Evolutionary conservation across 2,888 invertebrate species (phyloP), one percentile per base, ranked within the genome.

Genomic region (Meteorus cinctellus): DNA sequence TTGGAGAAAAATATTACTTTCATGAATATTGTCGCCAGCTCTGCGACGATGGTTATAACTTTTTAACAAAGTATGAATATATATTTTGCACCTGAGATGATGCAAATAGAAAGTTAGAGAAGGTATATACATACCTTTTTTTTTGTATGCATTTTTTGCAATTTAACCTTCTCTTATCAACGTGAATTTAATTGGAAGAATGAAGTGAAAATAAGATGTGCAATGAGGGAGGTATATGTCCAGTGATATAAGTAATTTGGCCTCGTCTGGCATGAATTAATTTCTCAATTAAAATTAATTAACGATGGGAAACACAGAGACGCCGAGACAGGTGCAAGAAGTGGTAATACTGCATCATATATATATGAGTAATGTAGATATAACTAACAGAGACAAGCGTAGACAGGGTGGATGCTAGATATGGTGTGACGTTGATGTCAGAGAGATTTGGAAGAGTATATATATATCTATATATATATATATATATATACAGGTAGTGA

Each of bases 61-160:
- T 55, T 24, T 55, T 55, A 19, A 55, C 19, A n/a, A 55, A 55
- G 55, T 19, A n/a, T 55, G 55, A 19, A 55, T 55, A 55, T 19
- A 55, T 55, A 48, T 48, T 55, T 55, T 24, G 10, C 10, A 24
- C n/a, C 10, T 5, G 48, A 5, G 48, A 41, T 41, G 41, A 41
- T 34, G 4, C 34, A 41, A 0, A 41, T 41, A 12, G 8, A 41
- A 41, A 41, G 12, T 2, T 8, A n/a, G 14, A 4, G 4, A n/a
- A 48, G 1, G 16, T n/a, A 48, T 4, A n/a, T 48, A 19, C 1
- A 24, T n/a, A 48, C 19, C 6, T 6, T 19, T 19, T 19, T 55
- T 55, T 24, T 8, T 55, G 0, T 2, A 19, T n/a, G 55, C 4
- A 55, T 55, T 55, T 24, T 19, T 19, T 19, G 8, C 1, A 41